Evolutionary conservation across 2,113 vertebrate species (phyloP).

Genomic region (Bettongia penicillata): DNA sequence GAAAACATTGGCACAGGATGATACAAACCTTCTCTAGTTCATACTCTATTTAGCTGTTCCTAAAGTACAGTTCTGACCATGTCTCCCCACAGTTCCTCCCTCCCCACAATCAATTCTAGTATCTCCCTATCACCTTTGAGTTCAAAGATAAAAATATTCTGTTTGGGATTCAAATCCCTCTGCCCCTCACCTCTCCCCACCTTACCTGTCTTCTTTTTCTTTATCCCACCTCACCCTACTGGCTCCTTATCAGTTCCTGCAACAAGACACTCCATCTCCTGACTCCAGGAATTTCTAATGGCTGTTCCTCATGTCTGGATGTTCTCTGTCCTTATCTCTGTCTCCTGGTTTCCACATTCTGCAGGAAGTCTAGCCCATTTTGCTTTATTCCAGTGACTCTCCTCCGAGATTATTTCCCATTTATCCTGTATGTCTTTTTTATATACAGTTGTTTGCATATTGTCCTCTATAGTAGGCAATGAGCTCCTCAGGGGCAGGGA

Average conservation of each 20-base stretch:
- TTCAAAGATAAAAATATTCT: background rate
- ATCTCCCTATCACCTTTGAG: background rate
- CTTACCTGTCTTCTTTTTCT: background rate
- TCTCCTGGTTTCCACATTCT: background rate
- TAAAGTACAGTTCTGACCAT: background rate
- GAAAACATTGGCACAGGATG: background rate
- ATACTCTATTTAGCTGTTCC: background rate
- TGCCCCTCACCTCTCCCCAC: background rate
- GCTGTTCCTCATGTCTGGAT: background rate
- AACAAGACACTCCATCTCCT: background rate
- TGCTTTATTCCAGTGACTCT: background rate
- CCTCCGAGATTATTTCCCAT: background rate
- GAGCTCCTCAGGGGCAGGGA: background rate
- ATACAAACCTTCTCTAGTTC: background rate
- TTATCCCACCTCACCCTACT: background rate
- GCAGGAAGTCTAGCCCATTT: background rate
- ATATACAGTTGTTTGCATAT: background rate
- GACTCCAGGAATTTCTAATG: background rate
- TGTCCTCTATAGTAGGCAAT: background rate
- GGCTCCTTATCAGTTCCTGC: background rate
- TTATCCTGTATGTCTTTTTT: background rate
- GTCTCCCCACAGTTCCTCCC: background rate
- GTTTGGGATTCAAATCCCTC: background rate
- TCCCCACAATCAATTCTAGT: background rate
- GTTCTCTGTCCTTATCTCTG: background rate